Evolutionary conservation across 2,888 invertebrate genomes (phyloP).

Genomic region (Eupithecia centaureata): DNA sequence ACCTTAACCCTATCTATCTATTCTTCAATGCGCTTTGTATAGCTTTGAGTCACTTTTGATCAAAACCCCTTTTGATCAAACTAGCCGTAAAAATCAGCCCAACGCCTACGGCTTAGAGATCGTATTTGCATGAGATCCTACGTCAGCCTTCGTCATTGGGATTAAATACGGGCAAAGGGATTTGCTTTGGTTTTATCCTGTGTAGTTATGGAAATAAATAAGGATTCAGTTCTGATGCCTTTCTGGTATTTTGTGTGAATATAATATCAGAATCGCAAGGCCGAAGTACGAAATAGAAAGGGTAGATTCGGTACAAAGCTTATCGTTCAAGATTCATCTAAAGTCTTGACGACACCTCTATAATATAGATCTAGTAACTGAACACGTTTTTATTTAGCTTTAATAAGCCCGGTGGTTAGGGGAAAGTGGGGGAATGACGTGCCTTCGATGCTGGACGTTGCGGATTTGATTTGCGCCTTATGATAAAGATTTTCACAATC

Average conservation of each 20-base stretch:
- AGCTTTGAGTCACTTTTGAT: not conserved
- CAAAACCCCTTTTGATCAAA: not conserved
- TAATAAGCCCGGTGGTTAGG: too few species aligned
- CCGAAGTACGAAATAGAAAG: not conserved
- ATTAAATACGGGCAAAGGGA: conserved; percentile 4
- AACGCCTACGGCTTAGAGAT: conserved; percentile 4
- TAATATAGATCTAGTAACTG: too few species aligned
- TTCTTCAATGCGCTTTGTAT: too few species aligned
- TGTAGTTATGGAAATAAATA: not conserved
- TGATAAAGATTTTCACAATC: too few species aligned
- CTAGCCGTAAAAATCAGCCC: not conserved
- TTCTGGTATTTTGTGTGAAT: conserved; percentile 3
- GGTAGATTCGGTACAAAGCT: not conserved
- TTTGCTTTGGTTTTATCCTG: not conserved
- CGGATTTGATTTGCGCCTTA: too few species aligned
- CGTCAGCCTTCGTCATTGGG: conserved; percentile 44
- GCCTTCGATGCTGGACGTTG: too few species aligned
- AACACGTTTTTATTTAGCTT: too few species aligned
- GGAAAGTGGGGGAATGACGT: too few species aligned
- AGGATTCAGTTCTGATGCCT: conserved; percentile 1
- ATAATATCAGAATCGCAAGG: not conserved
- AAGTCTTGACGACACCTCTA: not conserved
- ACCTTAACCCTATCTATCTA: too few species aligned
- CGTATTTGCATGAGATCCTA: conserved; percentile 29
- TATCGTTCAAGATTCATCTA: not conserved